These are phyloP conservation scores for Eriosoma lanigerum DNA, from an alignment of 1,140 invertebrate species.

Conservation along the genomic window DNA sequence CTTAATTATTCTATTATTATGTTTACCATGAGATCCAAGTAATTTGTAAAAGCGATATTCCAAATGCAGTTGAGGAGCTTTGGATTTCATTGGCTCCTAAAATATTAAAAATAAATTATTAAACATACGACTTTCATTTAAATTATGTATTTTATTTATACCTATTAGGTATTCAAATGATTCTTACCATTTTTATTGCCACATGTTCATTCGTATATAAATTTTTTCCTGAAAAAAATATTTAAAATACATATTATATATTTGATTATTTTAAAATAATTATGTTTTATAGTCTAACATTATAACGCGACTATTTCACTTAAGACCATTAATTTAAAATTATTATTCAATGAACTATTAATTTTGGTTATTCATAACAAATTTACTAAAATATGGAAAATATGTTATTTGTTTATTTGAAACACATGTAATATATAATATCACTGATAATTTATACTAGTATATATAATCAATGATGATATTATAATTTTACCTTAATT, in stretches of 20 bases:
- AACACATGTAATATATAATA: too few relatives aligned
- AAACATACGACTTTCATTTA: background rate
- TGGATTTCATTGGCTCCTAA: constrained; percentile 99
- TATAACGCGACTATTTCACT: too few relatives aligned
- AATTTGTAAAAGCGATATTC: constrained; percentile 99
- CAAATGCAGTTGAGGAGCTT: constrained; percentile 99
- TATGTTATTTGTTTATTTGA: too few relatives aligned
- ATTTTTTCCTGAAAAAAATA: constrained; percentile 91
- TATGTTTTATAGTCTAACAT: too few relatives aligned
- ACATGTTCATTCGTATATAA: constrained; percentile 99
- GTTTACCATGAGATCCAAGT: constrained; percentile 86
- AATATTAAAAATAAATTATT: constrained; percentile 56
- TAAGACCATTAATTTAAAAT: background rate
- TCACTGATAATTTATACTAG: too few relatives aligned
- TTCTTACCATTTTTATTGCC: constrained; percentile 96
- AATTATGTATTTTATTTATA: background rate
- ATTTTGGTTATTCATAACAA: too few relatives aligned
- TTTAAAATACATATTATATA: constrained; percentile 55
- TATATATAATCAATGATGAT: too few relatives aligned
- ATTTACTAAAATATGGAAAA: too few relatives aligned
- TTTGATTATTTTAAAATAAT: background rate
- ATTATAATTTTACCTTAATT: too few relatives aligned
- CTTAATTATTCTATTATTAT: background rate
- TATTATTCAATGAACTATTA: background rate
- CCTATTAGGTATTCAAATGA: background rate